Conservation (phyloP, 2,797 vertebrate species). For the Molossus molossus region DNA sequence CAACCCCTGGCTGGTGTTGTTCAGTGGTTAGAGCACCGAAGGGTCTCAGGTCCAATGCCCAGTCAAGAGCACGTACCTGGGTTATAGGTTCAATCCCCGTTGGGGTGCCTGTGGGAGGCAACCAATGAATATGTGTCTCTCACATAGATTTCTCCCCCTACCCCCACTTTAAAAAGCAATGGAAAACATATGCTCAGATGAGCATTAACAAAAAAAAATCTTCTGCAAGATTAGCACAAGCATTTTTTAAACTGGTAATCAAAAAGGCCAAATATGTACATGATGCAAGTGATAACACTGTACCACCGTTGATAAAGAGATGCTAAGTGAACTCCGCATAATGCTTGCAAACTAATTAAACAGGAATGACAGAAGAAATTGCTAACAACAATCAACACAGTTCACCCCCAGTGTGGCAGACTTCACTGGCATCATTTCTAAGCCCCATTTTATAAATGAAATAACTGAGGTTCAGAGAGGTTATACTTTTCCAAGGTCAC, state of each 20-base stretch:
- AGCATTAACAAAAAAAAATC: constrained; percentile 50
- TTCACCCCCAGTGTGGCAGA: background rate
- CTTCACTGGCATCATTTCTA: background rate
- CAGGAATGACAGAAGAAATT: background rate
- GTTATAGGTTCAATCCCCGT: too few species aligned
- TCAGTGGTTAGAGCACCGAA: too few species aligned
- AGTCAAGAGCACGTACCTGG: too few species aligned
- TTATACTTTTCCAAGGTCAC: constrained; percentile 17
- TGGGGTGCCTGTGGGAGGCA: too few species aligned
- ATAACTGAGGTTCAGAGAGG: constrained; percentile 32
- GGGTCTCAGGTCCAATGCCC: too few species aligned
- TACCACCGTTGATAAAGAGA: background rate
- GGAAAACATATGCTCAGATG: too few species aligned
- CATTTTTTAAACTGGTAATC: constrained; percentile 8
- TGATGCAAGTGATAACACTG: background rate
- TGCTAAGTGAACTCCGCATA: background rate
- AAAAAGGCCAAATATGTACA: constrained; percentile 58
- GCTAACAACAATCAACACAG: background rate
- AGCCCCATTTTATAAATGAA: background rate
- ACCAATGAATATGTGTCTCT: too few species aligned
- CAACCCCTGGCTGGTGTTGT: background rate
- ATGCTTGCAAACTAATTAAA: background rate
- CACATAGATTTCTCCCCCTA: too few species aligned
- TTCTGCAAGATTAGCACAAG: constrained; percentile 30
- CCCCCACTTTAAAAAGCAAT: too few species aligned